phyloP scores from a whole-genome alignment of 2,888 invertebrate genomes.

The Anorthoa munda region DNA sequence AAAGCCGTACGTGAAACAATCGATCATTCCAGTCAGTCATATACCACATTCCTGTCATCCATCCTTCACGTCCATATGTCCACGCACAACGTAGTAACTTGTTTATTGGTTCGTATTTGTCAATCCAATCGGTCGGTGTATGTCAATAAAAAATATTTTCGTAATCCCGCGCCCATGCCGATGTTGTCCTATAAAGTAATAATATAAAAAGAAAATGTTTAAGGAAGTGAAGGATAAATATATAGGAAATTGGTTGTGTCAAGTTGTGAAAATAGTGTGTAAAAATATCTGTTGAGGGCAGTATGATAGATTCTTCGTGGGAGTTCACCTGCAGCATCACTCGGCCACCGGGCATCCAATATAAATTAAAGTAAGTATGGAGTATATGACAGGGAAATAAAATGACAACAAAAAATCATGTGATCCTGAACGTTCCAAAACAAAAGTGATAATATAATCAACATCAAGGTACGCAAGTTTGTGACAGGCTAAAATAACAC shows the following conservation, averaged over 20 bases:
- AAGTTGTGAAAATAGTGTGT: background rate
- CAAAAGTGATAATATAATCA: background rate
- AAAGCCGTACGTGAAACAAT: background rate
- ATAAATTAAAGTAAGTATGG: background rate
- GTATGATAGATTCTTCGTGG: background rate
- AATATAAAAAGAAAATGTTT: constrained; percentile 36
- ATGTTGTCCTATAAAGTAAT: constrained; percentile 20
- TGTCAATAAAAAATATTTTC: constrained; percentile 72
- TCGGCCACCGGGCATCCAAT: background rate
- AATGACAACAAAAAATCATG: background rate
- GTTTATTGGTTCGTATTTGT: constrained; percentile 77
- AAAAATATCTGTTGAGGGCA: background rate
- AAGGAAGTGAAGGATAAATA: constrained; percentile 15
- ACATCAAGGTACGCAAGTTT: no score
- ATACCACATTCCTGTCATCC: background rate
- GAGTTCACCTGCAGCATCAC: background rate
- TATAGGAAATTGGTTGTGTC: constrained; percentile 1
- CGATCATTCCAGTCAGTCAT: constrained; percentile 1
- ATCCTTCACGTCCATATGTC: constrained; percentile 54
- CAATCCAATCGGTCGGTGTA: constrained; percentile 72
- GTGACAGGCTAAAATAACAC: no score
- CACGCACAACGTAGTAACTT: constrained; percentile 63
- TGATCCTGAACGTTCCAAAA: no score
- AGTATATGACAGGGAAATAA: background rate
- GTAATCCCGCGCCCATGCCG: constrained; percentile 47